These are phyloP conservation scores for Clusia tigrina DNA, from an alignment of 2,888 invertebrate species.

Conservation along the genomic window DNA sequence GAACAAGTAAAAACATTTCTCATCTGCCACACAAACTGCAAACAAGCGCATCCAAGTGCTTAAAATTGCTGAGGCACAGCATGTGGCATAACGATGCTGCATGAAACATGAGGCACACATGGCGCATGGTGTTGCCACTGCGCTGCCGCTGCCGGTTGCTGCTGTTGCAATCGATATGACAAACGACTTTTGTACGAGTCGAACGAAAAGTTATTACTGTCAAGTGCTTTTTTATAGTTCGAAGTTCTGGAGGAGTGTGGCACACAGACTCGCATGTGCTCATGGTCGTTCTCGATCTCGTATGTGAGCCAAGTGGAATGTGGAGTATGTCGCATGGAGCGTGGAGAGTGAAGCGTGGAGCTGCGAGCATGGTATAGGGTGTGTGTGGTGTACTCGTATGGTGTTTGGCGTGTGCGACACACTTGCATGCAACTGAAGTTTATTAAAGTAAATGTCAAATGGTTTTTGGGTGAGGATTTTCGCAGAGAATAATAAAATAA, in stretches of 20 bases:
- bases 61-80: not conserved
- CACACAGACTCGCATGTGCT: no score
- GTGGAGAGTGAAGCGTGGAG: not conserved
- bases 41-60: not conserved
- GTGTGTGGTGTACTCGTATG: no score
- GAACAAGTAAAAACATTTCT: not conserved
- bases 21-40: not conserved
- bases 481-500: not conserved
- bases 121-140: not conserved
- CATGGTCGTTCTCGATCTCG: no score
- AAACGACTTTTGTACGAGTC: conserved; percentile 30
- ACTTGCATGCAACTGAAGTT: not conserved
- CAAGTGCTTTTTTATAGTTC: conserved; percentile 23
- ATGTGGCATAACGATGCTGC: conserved; percentile 3
- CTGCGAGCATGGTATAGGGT: not conserved
- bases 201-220: conserved; percentile 26
- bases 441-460: conserved; percentile 5
- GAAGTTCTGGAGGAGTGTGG: no score
- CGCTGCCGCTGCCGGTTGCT: not conserved
- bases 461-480: conserved; percentile 6
- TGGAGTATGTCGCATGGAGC: not conserved
- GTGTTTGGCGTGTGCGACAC: not conserved
- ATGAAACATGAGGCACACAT: not conserved
- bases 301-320: no score
- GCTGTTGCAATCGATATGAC: conserved; percentile 28